Percentiles rank a stretch among this genome's conserved stretches.
Conservation (phyloP, 2,113 vertebrate species). For the Xyrauchen texanus region DNA sequence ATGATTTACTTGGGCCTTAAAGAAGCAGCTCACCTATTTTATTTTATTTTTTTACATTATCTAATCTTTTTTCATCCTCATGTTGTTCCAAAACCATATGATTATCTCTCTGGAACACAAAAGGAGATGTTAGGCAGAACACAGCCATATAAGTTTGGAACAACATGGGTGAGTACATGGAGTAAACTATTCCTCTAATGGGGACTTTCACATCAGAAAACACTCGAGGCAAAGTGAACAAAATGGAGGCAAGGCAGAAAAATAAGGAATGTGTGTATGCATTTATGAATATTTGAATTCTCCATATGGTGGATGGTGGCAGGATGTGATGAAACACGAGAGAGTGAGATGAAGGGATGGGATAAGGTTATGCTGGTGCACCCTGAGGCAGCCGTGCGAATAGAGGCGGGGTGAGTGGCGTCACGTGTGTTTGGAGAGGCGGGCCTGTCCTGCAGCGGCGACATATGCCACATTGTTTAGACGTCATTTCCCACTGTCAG, state of each 20-base stretch:
- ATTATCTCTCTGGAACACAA: no score
- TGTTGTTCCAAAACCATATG: no score
- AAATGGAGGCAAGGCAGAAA: slow-evolving; percentile 9
- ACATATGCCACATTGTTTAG: slow-evolving; percentile 78
- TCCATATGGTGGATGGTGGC: background rate
- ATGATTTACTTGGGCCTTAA: no score
- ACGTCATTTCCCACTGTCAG: slow-evolving; percentile 72
- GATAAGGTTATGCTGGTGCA: slow-evolving; percentile 59
- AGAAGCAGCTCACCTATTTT: no score
- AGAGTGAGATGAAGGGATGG: slow-evolving; percentile 20
- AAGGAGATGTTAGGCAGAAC: no score
- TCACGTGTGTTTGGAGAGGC: slow-evolving; percentile 74
- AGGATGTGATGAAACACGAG: slow-evolving; percentile 17
- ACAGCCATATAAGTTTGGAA: no score
- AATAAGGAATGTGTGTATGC: background rate
- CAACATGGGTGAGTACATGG: no score
- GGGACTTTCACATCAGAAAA: no score
- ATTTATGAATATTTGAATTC: slow-evolving; percentile 6
- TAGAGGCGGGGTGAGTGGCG: slow-evolving; percentile 70
- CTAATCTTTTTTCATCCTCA: no score
- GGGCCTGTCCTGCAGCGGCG: slow-evolving; percentile 62
- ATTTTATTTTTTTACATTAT: no score
- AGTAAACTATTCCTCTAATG: no score
- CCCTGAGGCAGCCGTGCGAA: slow-evolving; percentile 66
- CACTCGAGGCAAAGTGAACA: background rate